These are phyloP conservation scores for Murina feae DNA, from an alignment of 2,113 vertebrate genomes.

Conservation along the genomic window DNA sequence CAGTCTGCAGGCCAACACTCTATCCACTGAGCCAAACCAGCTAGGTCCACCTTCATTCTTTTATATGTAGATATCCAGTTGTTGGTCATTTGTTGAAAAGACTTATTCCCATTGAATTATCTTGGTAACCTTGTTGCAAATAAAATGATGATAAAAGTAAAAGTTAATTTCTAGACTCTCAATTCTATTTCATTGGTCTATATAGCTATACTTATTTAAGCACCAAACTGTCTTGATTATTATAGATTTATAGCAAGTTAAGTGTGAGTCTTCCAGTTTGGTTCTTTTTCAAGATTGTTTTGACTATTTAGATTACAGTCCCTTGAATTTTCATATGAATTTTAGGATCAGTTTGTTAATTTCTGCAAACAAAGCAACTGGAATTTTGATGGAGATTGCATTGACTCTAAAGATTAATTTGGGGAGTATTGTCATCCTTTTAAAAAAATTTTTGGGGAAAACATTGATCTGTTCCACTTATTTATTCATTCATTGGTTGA, in stretches of 20 bases:
- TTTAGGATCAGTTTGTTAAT: background rate
- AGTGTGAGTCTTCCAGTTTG: background rate
- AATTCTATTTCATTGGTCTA: background rate
- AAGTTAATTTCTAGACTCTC: background rate
- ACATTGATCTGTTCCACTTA: too few relatives aligned
- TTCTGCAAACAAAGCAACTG: background rate
- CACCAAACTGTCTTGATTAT: background rate
- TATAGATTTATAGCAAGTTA: background rate
- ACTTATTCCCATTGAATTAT: background rate
- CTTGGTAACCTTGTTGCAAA: background rate
- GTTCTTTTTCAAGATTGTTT: background rate
- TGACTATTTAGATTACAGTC: background rate
- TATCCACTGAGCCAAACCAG: too few relatives aligned
- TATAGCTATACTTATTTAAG: background rate
- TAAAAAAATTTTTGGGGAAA: too few relatives aligned
- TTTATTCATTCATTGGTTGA: too few relatives aligned
- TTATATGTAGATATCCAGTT: background rate
- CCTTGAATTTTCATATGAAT: constrained; percentile 4
- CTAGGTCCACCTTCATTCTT: background rate
- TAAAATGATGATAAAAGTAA: background rate
- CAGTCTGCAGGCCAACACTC: too few relatives aligned
- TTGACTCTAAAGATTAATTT: background rate
- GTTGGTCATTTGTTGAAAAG: background rate
- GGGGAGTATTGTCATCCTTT: background rate
- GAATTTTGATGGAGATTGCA: background rate